Base-by-base conservation (phyloP, 2,888 invertebrate genomes). In the Cryptophagus acutangulus region DNA sequence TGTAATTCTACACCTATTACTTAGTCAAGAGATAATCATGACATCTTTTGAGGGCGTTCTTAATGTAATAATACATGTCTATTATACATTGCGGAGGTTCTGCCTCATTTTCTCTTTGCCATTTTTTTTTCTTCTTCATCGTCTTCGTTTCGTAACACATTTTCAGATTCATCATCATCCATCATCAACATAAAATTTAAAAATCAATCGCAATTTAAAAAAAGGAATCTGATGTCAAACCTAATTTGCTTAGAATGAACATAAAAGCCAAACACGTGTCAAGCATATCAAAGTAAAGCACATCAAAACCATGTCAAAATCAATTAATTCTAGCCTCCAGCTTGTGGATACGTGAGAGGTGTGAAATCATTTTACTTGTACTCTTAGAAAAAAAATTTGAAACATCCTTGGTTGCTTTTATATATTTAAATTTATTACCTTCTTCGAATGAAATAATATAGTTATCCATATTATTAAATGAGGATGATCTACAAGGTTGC, bases 1-100 rank as follows among this genome's bases (percentile, higher is more conserved):
- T 50, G 54, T 56, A 55, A 55, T 56, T 45, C 52, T 49, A 56
- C 51, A 54, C 53, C 52, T 49, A 52, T 53, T 54, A 56, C 52
- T 49, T 51, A 51, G 45, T 38, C 42, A 48, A 51, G 49, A 54
- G n/a, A n/a, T n/a, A n/a, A n/a, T n/a, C n/a, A n/a, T n/a, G n/a
- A n/a, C n/a, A n/a, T n/a, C n/a, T n/a, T n/a, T n/a, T n/a, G n/a
- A n/a, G n/a, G n/a, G n/a, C n/a, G n/a, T n/a, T n/a, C n/a, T n/a
- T n/a, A n/a, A n/a, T n/a, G n/a, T n/a, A n/a, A n/a, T n/a, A n/a
- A n/a, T n/a, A n/a, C n/a, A n/a, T n/a, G n/a, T n/a, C n/a, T n/a
- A n/a, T n/a, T n/a, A n/a, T n/a, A n/a, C n/a, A n/a, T n/a, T n/a
- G n/a, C n/a, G n/a, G n/a, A n/a, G n/a, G n/a, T n/a, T n/a, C n/a